These are phyloP conservation scores for Pagetopsis macropterus DNA, from an alignment of 2,797 vertebrate genomes.

Conservation along the genomic window DNA sequence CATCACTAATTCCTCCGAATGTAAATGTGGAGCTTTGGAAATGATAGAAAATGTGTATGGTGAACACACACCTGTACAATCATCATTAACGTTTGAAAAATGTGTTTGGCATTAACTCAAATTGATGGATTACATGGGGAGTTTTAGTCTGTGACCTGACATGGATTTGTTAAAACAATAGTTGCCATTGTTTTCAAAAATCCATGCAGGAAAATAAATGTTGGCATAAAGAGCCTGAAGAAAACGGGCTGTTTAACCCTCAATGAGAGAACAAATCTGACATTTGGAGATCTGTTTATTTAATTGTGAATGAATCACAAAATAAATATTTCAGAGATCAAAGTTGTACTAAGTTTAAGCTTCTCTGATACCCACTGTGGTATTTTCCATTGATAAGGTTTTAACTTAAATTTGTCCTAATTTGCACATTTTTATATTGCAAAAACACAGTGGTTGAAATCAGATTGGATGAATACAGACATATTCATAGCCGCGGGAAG, in stretches of 20 bases:
- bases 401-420: neutral
- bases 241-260: neutral
- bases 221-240: neutral
- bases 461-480: neutral
- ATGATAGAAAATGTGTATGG: neutral
- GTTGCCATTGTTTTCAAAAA: neutral
- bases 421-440: neutral
- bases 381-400: neutral
- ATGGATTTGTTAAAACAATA: neutral
- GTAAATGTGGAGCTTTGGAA: neutral
- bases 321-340: conserved; percentile 2
- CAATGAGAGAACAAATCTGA: neutral
- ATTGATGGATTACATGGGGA: neutral
- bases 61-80: neutral
- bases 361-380: neutral
- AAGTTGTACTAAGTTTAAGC: neutral
- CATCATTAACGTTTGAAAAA: neutral
- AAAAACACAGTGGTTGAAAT: neutral
- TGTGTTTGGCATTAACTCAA: neutral
- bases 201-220: neutral
- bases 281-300: neutral
- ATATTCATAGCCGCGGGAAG: no score
- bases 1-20: neutral
- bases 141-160: neutral
- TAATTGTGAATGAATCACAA: neutral